A percentile compares a stretch with the other conserved stretches of the same genome.
Conservation (phyloP, 2,797 vertebrate species). For the Eidolon dupreanum region DNA sequence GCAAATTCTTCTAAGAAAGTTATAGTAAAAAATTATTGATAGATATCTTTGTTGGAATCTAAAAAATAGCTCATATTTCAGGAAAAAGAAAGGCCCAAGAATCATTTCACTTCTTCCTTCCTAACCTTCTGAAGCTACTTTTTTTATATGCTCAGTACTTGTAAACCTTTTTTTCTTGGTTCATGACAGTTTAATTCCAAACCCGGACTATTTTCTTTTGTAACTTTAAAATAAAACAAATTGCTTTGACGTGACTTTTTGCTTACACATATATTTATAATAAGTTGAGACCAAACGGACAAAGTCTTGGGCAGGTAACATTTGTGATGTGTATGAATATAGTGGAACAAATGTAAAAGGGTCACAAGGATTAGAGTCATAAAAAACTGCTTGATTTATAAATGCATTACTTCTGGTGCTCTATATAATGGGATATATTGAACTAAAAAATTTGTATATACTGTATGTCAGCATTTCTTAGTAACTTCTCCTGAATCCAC, state of each 20-base stretch:
- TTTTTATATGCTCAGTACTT: not conserved
- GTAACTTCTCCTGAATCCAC: slow-evolving; percentile 69
- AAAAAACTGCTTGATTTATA: slow-evolving; percentile 75
- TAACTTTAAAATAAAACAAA: slow-evolving; percentile 40
- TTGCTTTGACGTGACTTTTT: slow-evolving; percentile 53
- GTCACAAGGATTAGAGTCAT: slow-evolving; percentile 59
- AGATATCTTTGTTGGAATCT: slow-evolving; percentile 5
- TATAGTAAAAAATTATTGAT: not conserved
- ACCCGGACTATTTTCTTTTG: slow-evolving; percentile 29
- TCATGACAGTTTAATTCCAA: slow-evolving; percentile 48
- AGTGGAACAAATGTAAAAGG: slow-evolving; percentile 55
- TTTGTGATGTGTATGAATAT: slow-evolving; percentile 33
- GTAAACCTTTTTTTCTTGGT: slow-evolving; percentile 42
- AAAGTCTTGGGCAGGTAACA: slow-evolving; percentile 28
- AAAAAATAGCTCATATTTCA: not conserved
- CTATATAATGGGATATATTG: slow-evolving; percentile 65
- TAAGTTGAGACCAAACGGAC: slow-evolving; percentile 67
- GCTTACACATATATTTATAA: slow-evolving; percentile 37
- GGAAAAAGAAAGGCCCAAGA: not conserved
- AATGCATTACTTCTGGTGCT: slow-evolving; percentile 70
- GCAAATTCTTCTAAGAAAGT: slow-evolving; percentile 11
- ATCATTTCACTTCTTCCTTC: not conserved
- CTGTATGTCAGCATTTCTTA: slow-evolving; percentile 75
- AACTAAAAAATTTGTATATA: slow-evolving; percentile 74
- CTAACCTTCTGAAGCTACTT: not conserved